Conservation (phyloP, 2,797 vertebrate genomes). For the Avahi laniger region DNA sequence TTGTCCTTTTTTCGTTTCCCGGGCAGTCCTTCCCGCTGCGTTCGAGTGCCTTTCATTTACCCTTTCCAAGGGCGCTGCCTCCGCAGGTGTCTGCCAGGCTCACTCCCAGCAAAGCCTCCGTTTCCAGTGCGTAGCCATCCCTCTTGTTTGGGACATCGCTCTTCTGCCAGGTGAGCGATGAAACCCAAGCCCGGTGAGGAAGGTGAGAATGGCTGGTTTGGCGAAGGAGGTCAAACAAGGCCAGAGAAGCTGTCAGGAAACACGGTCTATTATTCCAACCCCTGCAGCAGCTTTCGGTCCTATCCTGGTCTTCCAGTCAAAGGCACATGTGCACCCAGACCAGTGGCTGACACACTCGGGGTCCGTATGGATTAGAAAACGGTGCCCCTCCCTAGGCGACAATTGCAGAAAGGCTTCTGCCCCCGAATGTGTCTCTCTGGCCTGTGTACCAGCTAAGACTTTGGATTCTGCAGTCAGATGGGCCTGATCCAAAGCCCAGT, state of each 20-base stretch:
- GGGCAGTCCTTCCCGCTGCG: not conserved
- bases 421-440: not conserved
- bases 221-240: not conserved
- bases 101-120: not conserved
- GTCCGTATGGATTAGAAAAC: not conserved
- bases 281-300: not conserved
- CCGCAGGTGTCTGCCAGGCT: not conserved
- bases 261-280: not conserved
- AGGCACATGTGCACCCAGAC: not conserved
- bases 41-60: not conserved
- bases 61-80: not conserved
- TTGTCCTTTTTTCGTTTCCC: not conserved
- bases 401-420: not conserved
- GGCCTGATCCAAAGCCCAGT: not conserved
- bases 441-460: not conserved
- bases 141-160: not conserved
- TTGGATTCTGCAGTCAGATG: not conserved
- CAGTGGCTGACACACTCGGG: fast-evolving
- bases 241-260: conserved; percentile 1
- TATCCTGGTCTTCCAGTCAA: not conserved
- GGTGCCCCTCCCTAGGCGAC: not conserved
- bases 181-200: not conserved
- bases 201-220: not conserved
- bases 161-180: not conserved
- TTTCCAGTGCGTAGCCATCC: not conserved